Base-by-base conservation (phyloP, 2,113 vertebrate species). In the Pitta sordida region DNA sequence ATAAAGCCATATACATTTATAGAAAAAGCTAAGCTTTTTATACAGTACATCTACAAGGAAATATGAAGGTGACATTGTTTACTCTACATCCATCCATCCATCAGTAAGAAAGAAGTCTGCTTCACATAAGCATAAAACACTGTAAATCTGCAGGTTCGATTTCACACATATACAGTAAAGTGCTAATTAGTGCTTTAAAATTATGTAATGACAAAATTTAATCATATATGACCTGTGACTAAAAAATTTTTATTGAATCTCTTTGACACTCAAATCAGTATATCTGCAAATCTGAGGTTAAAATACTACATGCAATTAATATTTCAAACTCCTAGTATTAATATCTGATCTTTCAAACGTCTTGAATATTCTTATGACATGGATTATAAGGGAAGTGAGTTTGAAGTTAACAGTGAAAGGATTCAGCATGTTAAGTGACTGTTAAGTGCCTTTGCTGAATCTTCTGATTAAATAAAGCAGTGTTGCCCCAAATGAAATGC, bases 51-150 rank as follows among this genome's bases (percentile, higher is more conserved):
- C 49, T 24, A 52, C n/a, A 86, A 92, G 68, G 36, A 56, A 86
- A 86, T 78, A 34, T 22, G 60, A 96, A 95, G 78, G 71, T 91
- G 74, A 63, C 53, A 39, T 49, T 41, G 44, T 86, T 94, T 96
- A 68, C n/a, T 73, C 43, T 77, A 53, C 32, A 52, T 5, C 14
- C 48, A 81, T 78, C 56, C n/a, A 81, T 78, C 56, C n/a, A 84
- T 95, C 70, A 69, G 62, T 80, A 73, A 56, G 34, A 56, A 82
- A 86, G 62, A 91, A 81, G 11, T 39, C 26, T 74, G 15, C 55
- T 88, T 81, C 73, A 56, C 0, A 2, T 49, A 56, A 84, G 49
- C 36, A 46, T 21, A 86, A 48, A 86, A 10, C 8, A 58, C 11
- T 91, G 44, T 71, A 93, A 95, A 84, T 86, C 60, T 81, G 52